Conservation (phyloP, 2,113 vertebrate genomes). For the Nematolebias whitei region DNA sequence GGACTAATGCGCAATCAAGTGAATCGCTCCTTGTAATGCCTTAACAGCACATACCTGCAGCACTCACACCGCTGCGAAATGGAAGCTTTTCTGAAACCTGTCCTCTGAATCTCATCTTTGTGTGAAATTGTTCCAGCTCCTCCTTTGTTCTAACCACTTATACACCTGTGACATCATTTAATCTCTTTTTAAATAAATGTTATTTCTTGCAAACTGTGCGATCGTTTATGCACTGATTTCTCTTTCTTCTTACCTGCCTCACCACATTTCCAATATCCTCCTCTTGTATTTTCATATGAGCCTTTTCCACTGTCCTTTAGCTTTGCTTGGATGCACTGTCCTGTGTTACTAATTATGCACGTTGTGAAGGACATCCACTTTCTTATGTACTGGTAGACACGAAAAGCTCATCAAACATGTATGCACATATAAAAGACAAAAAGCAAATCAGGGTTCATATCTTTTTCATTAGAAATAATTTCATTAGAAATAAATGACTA, state of each 20-base stretch:
- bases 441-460: slow-evolving; percentile 12
- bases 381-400: neutral
- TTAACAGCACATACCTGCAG: slow-evolving; percentile 38
- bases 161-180: neutral
- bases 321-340: slow-evolving; percentile 7
- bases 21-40: slow-evolving; percentile 35
- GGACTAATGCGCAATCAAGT: slow-evolving; percentile 51
- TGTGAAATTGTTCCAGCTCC: no score
- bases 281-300: slow-evolving; percentile 1
- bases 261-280: slow-evolving; percentile 2
- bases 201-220: neutral
- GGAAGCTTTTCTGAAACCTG: slow-evolving; percentile 45
- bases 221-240: slow-evolving; percentile 21
- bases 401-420: slow-evolving; percentile 9
- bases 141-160: neutral
- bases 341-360: slow-evolving; percentile 20
- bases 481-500: slow-evolving; percentile 29
- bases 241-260: slow-evolving; percentile 7
- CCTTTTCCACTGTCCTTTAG: slow-evolving; percentile 13
- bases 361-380: neutral
- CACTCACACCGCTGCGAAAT: slow-evolving; percentile 56
- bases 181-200: neutral
- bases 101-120: slow-evolving; percentile 54
- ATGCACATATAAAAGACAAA: neutral
- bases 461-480: slow-evolving; percentile 37